Percentiles rank a stretch among this genome's conserved stretches.
Conservation (phyloP, 92 coral and sea anemone species). For the Paragorgia papillata region DNA sequence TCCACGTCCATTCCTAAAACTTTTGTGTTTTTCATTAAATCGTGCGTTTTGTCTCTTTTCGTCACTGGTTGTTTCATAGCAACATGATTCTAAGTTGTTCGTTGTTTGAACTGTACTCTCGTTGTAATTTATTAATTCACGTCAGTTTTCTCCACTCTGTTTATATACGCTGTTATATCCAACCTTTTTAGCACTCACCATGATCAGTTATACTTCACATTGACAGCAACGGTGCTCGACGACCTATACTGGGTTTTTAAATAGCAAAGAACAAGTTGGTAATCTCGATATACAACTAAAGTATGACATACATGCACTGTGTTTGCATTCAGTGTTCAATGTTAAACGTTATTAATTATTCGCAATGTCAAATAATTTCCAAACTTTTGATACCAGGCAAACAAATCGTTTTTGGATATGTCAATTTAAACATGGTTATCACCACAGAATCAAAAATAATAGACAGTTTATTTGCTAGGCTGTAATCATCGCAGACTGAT, state of each 20-base stretch:
- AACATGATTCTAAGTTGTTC: no score
- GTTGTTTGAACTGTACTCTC: neutral
- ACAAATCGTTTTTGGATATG: constrained; percentile 12
- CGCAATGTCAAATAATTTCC: neutral
- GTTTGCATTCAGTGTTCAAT: neutral
- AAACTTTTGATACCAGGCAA: constrained; percentile 12
- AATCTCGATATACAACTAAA: no score
- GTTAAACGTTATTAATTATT: neutral
- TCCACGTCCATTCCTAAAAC: neutral
- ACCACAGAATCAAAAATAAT: constrained; percentile 1
- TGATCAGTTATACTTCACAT: no score
- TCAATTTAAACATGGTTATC: constrained; percentile 12
- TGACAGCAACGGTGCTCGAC: no score
- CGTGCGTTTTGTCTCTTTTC: neutral
- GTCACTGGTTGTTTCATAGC: neutral
- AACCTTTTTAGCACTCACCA: no score
- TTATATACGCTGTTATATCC: no score
- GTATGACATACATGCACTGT: no score
- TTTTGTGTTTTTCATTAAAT: neutral
- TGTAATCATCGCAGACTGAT: constrained; percentile 1
- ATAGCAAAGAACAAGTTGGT: no score
- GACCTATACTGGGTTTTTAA: no score
- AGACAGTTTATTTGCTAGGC: constrained; percentile 16
- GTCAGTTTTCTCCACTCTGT: no score
- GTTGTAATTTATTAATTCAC: neutral